A percentile compares a stretch with the other conserved stretches of the same genome.
Evolutionary conservation across 2,797 vertebrate genomes (phyloP).

Genomic region (Esox masquinongy): DNA sequence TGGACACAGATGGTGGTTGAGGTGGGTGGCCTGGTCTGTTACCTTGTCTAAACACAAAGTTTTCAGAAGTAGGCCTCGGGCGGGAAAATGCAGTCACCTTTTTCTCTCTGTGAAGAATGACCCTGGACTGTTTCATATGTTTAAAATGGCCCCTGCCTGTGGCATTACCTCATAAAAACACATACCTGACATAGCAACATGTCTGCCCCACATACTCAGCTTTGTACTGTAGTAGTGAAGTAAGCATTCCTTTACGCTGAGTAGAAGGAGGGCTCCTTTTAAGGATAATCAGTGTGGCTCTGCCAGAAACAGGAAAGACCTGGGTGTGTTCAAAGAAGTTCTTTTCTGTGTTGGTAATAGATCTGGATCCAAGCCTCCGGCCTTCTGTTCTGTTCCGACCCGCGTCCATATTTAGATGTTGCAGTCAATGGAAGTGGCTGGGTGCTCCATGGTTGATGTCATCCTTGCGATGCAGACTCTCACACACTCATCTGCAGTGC

Average conservation of each 20-base stretch:
- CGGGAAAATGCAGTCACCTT: no score
- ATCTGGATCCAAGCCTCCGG: constrained; percentile 33
- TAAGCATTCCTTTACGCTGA: neutral
- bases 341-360: constrained; percentile 45
- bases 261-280: constrained; percentile 30
- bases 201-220: neutral
- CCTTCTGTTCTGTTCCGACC: constrained; percentile 13
- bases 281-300: constrained; percentile 36
- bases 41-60: neutral
- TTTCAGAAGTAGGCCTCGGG: neutral
- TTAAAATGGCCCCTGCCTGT: neutral
- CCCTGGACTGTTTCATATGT: neutral
- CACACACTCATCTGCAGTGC: constrained; percentile 2
- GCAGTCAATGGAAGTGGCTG: constrained; percentile 53
- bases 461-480: constrained; percentile 40
- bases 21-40: neutral
- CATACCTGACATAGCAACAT: neutral
- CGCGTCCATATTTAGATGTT: constrained; percentile 59
- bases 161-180: neutral
- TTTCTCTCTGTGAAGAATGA: neutral
- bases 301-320: constrained; percentile 22
- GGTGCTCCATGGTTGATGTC: constrained; percentile 48
- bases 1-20: neutral
- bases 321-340: constrained; percentile 28
- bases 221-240: neutral